phyloP scores from a whole-genome alignment of 37 sponge, comb jelly and placozoan genomes.

The Chondrilla cf. caribensis region DNA sequence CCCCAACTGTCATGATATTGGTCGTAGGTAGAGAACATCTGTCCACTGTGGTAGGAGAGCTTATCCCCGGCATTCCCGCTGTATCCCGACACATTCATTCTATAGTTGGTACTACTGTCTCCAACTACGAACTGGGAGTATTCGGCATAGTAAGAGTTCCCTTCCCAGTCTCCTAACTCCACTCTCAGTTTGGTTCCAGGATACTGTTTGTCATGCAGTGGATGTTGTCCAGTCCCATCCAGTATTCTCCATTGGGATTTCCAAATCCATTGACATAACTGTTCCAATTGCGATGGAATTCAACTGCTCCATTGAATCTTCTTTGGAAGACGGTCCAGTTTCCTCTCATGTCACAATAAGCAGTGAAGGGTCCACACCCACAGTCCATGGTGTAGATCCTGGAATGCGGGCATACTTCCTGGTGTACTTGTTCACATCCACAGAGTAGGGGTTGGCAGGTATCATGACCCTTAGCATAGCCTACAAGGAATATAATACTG shows the following conservation, averaged over 20 bases:
- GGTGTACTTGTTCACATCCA: neutral
- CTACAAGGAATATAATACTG: no score
- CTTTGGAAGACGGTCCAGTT: slow-evolving; percentile 27
- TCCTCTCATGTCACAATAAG: slow-evolving; percentile 13
- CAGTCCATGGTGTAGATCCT: slow-evolving; percentile 11
- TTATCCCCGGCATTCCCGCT: neutral
- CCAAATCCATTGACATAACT: slow-evolving; percentile 17
- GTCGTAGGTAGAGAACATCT: slow-evolving; percentile 4
- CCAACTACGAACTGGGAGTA: slow-evolving; percentile 22
- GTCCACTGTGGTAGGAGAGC: neutral
- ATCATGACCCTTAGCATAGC: neutral
- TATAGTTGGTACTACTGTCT: neutral
- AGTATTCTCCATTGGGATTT: neutral
- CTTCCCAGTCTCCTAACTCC: neutral
- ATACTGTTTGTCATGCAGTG: slow-evolving; percentile 7
- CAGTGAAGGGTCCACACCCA: slow-evolving; percentile 11
- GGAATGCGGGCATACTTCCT: neutral
- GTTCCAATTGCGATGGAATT: slow-evolving; percentile 8
- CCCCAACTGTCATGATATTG: slow-evolving; percentile 2
- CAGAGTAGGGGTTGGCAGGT: neutral
- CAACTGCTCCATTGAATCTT: neutral
- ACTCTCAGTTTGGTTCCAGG: slow-evolving; percentile 17
- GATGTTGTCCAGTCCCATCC: slow-evolving; percentile 13
- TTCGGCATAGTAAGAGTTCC: neutral
- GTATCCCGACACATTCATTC: slow-evolving; percentile 19